Percentiles rank a stretch among this genome's conserved stretches.
Conservation (phyloP, 2,113 vertebrate genomes). For the Nannobrachium achirus region DNA sequence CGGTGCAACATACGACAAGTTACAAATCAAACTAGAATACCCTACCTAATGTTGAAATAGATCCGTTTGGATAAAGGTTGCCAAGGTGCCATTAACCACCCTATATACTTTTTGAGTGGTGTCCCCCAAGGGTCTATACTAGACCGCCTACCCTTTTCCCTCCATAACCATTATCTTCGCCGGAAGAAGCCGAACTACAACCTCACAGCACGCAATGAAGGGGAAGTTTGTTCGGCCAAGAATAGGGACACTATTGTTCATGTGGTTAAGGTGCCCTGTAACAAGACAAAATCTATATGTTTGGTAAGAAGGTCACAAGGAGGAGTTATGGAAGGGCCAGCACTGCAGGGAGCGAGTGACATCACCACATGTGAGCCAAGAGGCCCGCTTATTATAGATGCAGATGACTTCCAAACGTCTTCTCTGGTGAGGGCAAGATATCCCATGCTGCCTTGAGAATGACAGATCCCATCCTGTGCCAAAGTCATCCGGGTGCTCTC, state of each 20-base stretch:
- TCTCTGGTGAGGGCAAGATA: conserved; percentile 39
- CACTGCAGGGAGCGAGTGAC: conserved; percentile 53
- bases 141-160: conserved; percentile 22
- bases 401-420: conserved; percentile 65
- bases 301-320: conserved; percentile 79
- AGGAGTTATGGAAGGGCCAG: conserved; percentile 64
- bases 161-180: too few species aligned
- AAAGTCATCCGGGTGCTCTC: conserved; percentile 52
- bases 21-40: too few species aligned
- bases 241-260: conserved; percentile 76
- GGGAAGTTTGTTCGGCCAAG: too few species aligned
- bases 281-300: conserved; percentile 74
- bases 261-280: conserved; percentile 69
- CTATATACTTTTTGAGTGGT: too few species aligned
- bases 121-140: too few species aligned
- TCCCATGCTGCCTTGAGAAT: conserved; percentile 45
- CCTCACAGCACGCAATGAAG: conserved; percentile 68
- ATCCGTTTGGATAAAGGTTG: too few species aligned
- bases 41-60: too few species aligned
- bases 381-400: conserved; percentile 59
- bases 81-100: too few species aligned
- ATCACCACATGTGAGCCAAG: conserved; percentile 46
- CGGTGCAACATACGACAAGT: too few species aligned
- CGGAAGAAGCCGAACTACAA: conserved; percentile 28
- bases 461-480: conserved; percentile 63